Base-by-base conservation (phyloP, 2,888 invertebrate species). In the Diaprepes abbreviatus region DNA sequence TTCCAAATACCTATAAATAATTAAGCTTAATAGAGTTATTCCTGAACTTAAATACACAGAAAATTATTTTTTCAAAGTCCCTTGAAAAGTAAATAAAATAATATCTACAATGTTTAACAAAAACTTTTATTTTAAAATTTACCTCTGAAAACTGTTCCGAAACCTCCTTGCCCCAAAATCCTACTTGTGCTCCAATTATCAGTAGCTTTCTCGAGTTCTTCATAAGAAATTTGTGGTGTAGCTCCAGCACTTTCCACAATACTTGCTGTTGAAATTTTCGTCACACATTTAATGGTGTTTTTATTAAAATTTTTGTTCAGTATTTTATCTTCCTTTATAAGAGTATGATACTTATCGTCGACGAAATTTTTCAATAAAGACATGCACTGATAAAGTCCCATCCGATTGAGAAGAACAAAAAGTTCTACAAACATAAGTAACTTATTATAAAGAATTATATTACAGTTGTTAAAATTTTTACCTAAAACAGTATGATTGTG, bases 141-240 rank as follows among this genome's bases (percentile, higher is more conserved):
- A 85, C 92, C 97, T 87, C 91, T 91, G 80, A 90, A 98, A 0
- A 98, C 98, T 9, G 91, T 92, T 5, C 97, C 98, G 81, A 97
- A 98, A 0, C 98, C 98, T 1, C 97, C 97, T 79, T 88, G 89
- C 0, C 96, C 96, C 1, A 97, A 84, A 63, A 95, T 86, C 67
- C 90, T 90, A 1, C 84, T 84, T 0, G 87, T 84, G 75, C 89
- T 88, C 93, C 97, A 98, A 77, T 91, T 88, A 74, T 92, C 87
- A 0, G 97, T 97, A 0, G 96, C 93, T 14, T 83, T 83, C 40
- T 87, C 86, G 16, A 98, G 84, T 76, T 96, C 95, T 1, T 88
- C 85, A 77, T 95, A 97, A 0, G 89, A 86, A 50, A 96, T 91
- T 85, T 86, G 89, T 3, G 83, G 84, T 52, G 83, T 80, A 0